Percentiles rank a stretch among this genome's conserved stretches.
Conservation (phyloP, 92 coral and sea anemone species). For the Galaxea fascicularis region DNA sequence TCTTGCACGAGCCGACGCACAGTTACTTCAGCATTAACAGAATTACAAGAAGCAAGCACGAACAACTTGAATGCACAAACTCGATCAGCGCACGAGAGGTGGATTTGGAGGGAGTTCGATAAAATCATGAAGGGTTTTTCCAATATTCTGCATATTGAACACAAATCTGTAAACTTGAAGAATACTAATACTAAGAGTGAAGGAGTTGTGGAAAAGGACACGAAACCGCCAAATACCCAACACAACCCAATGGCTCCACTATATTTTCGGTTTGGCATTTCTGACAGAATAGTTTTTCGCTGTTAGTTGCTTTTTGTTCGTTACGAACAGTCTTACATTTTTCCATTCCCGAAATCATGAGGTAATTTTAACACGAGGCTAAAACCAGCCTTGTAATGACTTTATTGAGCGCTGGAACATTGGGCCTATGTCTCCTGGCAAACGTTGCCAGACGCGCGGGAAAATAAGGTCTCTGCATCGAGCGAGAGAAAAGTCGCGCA, state of each 20-base stretch:
- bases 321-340: not conserved
- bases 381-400: no score
- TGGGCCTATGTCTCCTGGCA: no score
- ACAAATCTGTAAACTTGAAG: conserved; percentile 51
- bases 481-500: no score
- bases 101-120: conserved; percentile 82
- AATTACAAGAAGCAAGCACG: not conserved
- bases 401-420: no score
- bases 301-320: not conserved
- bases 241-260: conserved; percentile 55
- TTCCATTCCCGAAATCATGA: no score
- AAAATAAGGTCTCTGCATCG: no score
- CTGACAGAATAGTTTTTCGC: conserved; percentile 55
- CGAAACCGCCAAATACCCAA: not conserved
- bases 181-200: not conserved
- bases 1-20: conserved; percentile 13
- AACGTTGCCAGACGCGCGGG: no score
- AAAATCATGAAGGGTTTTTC: conserved; percentile 75
- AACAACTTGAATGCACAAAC: conserved; percentile 26
- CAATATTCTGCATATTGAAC: conserved; percentile 54
- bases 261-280: conserved; percentile 73
- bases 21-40: not conserved
- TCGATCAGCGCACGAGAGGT: conserved; percentile 30
- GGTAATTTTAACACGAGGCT: no score
- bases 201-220: not conserved